Base-by-base conservation (phyloP, 2,888 invertebrate genomes). In the Scaptomyza flava region DNA sequence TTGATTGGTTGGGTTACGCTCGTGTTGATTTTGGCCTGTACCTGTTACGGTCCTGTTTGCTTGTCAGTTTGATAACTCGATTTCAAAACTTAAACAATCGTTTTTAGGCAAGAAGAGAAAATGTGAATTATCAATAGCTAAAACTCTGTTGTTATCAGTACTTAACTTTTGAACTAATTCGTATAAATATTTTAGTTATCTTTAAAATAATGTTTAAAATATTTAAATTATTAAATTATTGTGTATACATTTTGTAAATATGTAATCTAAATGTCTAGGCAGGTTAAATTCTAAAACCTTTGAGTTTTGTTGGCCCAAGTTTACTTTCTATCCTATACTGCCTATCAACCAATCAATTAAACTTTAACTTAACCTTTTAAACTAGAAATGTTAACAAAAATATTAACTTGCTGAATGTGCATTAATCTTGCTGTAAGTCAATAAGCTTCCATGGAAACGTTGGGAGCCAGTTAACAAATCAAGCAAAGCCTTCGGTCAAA, bases 1-100 rank as follows among this genome's bases (percentile, higher is more conserved):
- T 62, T 78, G 76, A 85, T 81, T 87, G 81, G 65, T 59, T 69
- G 79, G 68, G 48, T 42, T 41, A 47, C 52, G 48, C 58, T 64
- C 54, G 47, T 73, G 79, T 71, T 84, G 74, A 65, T 65, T 69
- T 61, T 67, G 62, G 54, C 58, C 46, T 8, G 36, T 27, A 27
- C 0, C 51, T 38, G 23, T 4, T 38, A 14, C 34, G n/a, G 3
- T 48, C 34, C 48, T 48, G 34, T n/a, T n/a, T 43, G 52, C 51
- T 50, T 65, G 61, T 53, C 42, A 64, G 58, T 61, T 68, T 66
- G 62, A 56, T 38, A 65, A 65, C 68, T 50, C 58, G 12, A 38
- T 7, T 36, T 5, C 8, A 6, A 50, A 20, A 34, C 48, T 48
- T 11, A 17, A n/a, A 33, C 8, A 48, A 48, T n/a, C 6, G 36